Evolutionary conservation across 2,888 invertebrate species (phyloP).

Genomic region (Boloria euphrosyne): DNA sequence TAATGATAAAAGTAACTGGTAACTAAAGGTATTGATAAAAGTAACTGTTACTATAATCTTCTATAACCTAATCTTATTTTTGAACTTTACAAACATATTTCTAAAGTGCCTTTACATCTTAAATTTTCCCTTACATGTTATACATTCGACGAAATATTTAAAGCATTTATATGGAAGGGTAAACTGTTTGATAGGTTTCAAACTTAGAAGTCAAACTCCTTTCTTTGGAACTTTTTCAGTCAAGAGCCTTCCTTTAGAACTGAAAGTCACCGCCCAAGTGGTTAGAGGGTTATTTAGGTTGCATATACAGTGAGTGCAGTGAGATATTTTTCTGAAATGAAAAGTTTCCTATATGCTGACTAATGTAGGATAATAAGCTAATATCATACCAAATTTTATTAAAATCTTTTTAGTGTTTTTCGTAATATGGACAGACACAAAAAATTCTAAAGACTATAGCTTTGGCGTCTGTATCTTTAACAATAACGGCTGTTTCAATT

Average conservation of each 20-base stretch:
- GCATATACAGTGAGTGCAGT: conserved; percentile 42
- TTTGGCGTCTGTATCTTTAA: too few relatives aligned
- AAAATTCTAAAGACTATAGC: too few relatives aligned
- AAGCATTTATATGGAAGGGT: conserved; percentile 16
- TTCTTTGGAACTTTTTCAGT: conserved; percentile 41
- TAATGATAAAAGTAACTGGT: conserved; percentile 7
- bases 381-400: too few relatives aligned
- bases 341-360: too few relatives aligned
- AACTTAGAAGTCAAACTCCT: conserved; percentile 39
- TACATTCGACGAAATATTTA: background rate
- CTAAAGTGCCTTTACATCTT: too few relatives aligned
- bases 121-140: background rate
- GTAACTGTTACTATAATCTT: background rate
- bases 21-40: conserved; percentile 13
- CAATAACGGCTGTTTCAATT: too few relatives aligned
- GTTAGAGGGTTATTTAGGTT: conserved; percentile 53
- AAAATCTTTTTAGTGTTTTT: too few relatives aligned
- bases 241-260: conserved; percentile 55
- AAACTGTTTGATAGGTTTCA: conserved; percentile 29
- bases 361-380: too few relatives aligned
- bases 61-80: too few relatives aligned
- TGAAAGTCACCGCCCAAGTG: conserved; percentile 66
- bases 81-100: too few relatives aligned
- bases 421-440: too few relatives aligned
- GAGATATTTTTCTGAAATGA: too few relatives aligned